These are phyloP conservation scores for Trichonephila clavata DNA, from an alignment of 1,140 invertebrate genomes.

Conservation along the genomic window DNA sequence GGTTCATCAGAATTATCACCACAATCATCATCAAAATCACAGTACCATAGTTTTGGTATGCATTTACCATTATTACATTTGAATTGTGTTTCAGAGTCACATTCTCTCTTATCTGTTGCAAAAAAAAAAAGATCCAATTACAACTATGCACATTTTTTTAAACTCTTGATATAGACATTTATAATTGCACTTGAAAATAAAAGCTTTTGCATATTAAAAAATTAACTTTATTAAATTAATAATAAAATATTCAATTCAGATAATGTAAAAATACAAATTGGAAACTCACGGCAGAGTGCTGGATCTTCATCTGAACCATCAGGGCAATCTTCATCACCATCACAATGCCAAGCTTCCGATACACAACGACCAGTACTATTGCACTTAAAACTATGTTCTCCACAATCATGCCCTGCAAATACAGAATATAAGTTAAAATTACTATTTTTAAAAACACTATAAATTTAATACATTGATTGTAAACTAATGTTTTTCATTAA, in stretches of 20 bases:
- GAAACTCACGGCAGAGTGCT: conserved; percentile 88
- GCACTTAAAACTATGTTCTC: conserved; percentile 96
- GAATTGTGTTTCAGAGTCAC: conserved; percentile 87
- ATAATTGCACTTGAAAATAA: background rate
- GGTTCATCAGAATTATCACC: conserved; percentile 97
- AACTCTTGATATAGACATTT: background rate
- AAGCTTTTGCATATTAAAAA: background rate
- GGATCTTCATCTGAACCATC: conserved; percentile 97
- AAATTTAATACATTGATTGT: too few species aligned
- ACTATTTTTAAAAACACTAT: too few species aligned
- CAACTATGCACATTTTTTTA: background rate
- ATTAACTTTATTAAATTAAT: background rate
- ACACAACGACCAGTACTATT: conserved; percentile 94
- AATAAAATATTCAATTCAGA: background rate
- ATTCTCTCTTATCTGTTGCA: conserved; percentile 87
- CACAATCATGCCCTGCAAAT: conserved; percentile 83
- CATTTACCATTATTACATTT: conserved; percentile 92
- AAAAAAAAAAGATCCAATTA: background rate
- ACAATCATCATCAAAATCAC: conserved; percentile 93
- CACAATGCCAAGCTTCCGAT: conserved; percentile 91
- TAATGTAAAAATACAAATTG: background rate
- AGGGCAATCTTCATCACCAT: conserved; percentile 94
- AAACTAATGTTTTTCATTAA: too few species aligned
- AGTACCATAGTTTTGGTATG: conserved; percentile 97
- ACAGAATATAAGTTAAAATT: background rate